Percentiles rank a stretch among this genome's conserved stretches.
phyloP scores from a whole-genome alignment of 2,113 vertebrate species.

The Syrmaticus mikado region DNA sequence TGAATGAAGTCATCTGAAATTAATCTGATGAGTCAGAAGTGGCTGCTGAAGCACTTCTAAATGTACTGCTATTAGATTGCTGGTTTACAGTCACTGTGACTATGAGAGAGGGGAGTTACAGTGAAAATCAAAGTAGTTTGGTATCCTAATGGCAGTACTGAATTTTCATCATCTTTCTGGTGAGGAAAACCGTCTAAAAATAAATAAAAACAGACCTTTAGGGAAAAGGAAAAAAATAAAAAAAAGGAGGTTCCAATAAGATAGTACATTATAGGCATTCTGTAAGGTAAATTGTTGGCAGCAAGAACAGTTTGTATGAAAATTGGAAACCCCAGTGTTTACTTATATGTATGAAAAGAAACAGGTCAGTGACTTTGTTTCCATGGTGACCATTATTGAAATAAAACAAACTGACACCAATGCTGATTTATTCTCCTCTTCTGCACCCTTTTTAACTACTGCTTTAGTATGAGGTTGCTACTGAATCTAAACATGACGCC shows the following conservation, averaged over 20 bases:
- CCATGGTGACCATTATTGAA: conserved; percentile 79
- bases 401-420: conserved; percentile 73
- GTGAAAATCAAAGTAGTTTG: not conserved
- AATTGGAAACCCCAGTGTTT: conserved; percentile 66
- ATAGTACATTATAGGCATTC: not conserved
- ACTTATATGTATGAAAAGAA: conserved; percentile 71
- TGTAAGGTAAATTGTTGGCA: conserved; percentile 21
- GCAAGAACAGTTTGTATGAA: conserved; percentile 9
- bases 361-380: conserved; percentile 78
- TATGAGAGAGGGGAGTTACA: not conserved
- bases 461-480: conserved; percentile 11
- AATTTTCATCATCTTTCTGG: not conserved
- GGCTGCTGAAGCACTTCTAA: not conserved
- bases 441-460: conserved; percentile 38
- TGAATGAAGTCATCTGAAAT: not conserved
- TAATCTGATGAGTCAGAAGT: not conserved
- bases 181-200: not conserved
- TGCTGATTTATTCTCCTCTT: conserved; percentile 61
- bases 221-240: not conserved
- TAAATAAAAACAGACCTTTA: not conserved
- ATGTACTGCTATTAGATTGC: not conserved
- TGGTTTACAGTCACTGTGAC: not conserved
- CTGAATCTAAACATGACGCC: conserved; percentile 31
- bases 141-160: not conserved
- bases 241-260: not conserved